Base-by-base conservation (phyloP, 2,888 invertebrate species). In the Cecidostiba fungosa region DNA sequence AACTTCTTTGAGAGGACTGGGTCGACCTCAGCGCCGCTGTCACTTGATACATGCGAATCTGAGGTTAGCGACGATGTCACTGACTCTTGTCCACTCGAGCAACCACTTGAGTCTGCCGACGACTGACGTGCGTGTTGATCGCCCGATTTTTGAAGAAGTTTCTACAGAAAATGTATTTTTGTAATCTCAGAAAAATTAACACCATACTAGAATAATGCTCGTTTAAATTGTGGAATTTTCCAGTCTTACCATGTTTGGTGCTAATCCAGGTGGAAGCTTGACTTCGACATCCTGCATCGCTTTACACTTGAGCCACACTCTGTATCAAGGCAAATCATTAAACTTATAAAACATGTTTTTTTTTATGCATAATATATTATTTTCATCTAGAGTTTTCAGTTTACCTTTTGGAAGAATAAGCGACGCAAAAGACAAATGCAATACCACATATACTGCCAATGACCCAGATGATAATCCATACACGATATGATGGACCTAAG, bases 281-380 rank as follows among this genome's bases (percentile, higher is more conserved):
- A 96, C 95, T 90, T 95, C 95, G 36, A 96, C 95, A 89, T 96
- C 95, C 90, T 95, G 94, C 96, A 96, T 96, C 89, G 94, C 95
- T 90, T 95, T 95, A 89, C 95, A 95, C 87, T 94, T 95, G 84
- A 94, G 94, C 93, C 95, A 96, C 39, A 95, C 90, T 91, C 96
- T 96, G 88, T 92, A 93, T 70, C 36, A 82, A 76, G 66, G 6
- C 5, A 32, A 19, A 29, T 23, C 26, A 43, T 62, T 50, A 19
- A 59, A 77, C 3, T 70, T 47, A n/a, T 39, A n/a, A 0, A 84
- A 86, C 6, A 36, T 4, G 32, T 8, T 59, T 23, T 66, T 23
- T 66, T 12, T 10, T 3, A 19, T 0, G 1, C 8, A 72, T n/a
- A n/a, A n/a, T 10, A 72, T 16, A 50, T 47, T n/a, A 66, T 73